phyloP scores from a whole-genome alignment of 92 coral and sea anemone genomes.

The Meandrina meandrites region DNA sequence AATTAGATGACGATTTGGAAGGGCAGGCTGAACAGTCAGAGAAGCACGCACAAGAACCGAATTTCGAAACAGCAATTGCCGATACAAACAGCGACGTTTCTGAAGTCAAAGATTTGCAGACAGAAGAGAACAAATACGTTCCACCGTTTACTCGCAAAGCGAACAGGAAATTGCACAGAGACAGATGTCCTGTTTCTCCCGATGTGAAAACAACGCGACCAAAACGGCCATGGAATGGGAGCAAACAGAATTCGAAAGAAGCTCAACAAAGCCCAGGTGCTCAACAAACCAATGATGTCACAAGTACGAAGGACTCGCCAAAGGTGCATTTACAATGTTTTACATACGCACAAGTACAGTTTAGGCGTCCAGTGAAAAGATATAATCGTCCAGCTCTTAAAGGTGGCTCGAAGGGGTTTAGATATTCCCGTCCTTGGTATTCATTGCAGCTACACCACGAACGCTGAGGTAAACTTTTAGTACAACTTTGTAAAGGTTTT shows the following conservation, averaged over 20 bases:
- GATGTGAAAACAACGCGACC: not conserved
- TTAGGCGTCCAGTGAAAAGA: not conserved
- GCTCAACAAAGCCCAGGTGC: not conserved
- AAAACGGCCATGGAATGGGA: constrained; percentile 26
- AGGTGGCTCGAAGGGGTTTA: too few relatives aligned
- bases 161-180: constrained; percentile 19
- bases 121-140: constrained; percentile 32
- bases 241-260: not conserved
- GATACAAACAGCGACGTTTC: not conserved
- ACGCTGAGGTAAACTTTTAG: too few relatives aligned
- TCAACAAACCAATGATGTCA: not conserved
- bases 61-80: not conserved
- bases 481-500: too few relatives aligned
- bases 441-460: too few relatives aligned
- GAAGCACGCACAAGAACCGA: not conserved
- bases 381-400: too few relatives aligned
- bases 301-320: not conserved
- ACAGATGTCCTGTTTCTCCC: constrained; percentile 7
- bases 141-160: constrained; percentile 45
- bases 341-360: not conserved
- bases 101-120: not conserved
- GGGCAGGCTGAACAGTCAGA: not conserved
- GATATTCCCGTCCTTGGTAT: too few relatives aligned
- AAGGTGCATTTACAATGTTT: constrained; percentile 20
- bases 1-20: constrained; percentile 7